Percentiles rank a stretch among this genome's conserved stretches.
phyloP scores from a whole-genome alignment of 2,888 invertebrate species.

The Nomada goodeniana region DNA sequence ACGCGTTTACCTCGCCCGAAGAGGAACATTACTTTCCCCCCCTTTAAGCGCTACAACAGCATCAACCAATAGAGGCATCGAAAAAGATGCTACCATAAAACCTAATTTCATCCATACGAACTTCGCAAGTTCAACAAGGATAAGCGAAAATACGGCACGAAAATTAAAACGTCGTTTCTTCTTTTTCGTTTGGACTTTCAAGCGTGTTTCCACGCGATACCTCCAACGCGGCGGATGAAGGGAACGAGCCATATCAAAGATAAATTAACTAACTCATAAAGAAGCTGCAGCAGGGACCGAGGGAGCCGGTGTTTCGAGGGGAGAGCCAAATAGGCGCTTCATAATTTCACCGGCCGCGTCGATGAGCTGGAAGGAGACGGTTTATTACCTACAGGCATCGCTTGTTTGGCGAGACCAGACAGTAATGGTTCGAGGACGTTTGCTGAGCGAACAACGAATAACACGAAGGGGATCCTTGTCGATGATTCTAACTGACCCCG shows the following conservation, averaged over 20 bases:
- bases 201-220: background rate
- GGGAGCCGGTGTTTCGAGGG: slow-evolving; percentile 39
- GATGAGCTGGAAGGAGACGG: slow-evolving; percentile 57
- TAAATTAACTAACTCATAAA: slow-evolving; percentile 54
- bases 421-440: slow-evolving; percentile 50
- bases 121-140: background rate
- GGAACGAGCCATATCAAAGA: slow-evolving; percentile 45
- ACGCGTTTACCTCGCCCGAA: no score
- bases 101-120: slow-evolving; percentile 16
- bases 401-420: slow-evolving; percentile 51
- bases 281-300: slow-evolving; percentile 29
- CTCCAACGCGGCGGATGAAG: background rate
- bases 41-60: background rate
- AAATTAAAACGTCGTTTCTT: slow-evolving; percentile 12
- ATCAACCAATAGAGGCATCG: background rate
- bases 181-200: background rate
- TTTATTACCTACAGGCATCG: slow-evolving; percentile 69
- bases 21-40: no score
- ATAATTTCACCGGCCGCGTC: slow-evolving; percentile 56
- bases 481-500: slow-evolving; percentile 42
- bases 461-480: slow-evolving; percentile 15
- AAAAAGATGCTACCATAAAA: slow-evolving; percentile 37
- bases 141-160: background rate
- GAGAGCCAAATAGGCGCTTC: slow-evolving; percentile 45
- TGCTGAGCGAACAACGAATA: slow-evolving; percentile 36